A percentile compares a stretch with the other conserved stretches of the same genome.
These are phyloP conservation scores for Luehdorfia chinensis DNA, from an alignment of 1,140 invertebrate species.

Conservation along the genomic window DNA sequence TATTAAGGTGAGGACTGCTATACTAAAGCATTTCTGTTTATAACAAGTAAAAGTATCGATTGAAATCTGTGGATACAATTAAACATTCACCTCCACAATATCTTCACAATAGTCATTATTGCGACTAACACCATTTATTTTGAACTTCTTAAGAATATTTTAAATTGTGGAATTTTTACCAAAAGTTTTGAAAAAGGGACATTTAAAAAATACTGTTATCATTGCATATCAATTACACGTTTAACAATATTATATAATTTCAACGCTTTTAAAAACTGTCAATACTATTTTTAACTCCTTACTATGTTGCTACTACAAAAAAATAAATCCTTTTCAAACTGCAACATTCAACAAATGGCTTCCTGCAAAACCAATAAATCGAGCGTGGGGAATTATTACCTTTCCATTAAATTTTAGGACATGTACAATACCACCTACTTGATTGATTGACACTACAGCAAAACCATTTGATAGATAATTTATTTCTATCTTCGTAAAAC, in stretches of 20 bases:
- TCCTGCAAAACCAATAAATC: conserved; percentile 25
- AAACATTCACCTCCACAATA: neutral
- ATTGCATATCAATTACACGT: conserved; percentile 35
- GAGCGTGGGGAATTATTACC: conserved; percentile 7
- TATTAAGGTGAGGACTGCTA: conserved; percentile 73
- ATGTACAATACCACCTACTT: neutral
- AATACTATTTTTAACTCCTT: conserved; percentile 20
- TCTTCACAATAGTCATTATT: neutral
- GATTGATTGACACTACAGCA: conserved; percentile 18
- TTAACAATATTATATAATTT: conserved; percentile 37
- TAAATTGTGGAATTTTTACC: conserved; percentile 14
- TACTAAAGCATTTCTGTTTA: conserved; percentile 41
- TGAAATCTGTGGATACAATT: conserved; percentile 15
- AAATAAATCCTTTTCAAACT: conserved; percentile 52
- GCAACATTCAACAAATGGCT: conserved; percentile 50
- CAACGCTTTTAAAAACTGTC: conserved; percentile 24
- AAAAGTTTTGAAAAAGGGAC: conserved; percentile 23
- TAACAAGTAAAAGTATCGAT: conserved; percentile 19
- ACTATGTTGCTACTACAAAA: conserved; percentile 35
- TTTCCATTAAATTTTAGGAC: neutral
- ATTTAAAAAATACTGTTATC: conserved; percentile 47
- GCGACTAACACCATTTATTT: too few species aligned
- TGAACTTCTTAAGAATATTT: neutral
- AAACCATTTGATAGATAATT: neutral
- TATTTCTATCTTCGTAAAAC: conserved; percentile 42